phyloP scores from a whole-genome alignment of 1,140 invertebrate species.

The Teleogryllus occipitalis region DNA sequence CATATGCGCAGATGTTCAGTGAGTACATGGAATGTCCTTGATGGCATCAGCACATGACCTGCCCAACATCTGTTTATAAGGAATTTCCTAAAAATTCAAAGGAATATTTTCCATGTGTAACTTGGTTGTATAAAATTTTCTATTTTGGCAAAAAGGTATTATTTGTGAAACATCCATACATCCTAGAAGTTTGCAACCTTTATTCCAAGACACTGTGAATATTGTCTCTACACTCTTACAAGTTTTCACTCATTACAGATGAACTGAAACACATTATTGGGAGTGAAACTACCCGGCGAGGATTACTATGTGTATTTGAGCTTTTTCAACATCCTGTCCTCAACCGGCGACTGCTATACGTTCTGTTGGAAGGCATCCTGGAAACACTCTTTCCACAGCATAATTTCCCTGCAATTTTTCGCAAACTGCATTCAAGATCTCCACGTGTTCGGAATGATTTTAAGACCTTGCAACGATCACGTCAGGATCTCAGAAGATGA shows the following conservation, averaged over 20 bases:
- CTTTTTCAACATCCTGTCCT: conserved; percentile 77
- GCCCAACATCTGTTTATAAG: too few relatives aligned
- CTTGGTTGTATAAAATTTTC: too few relatives aligned
- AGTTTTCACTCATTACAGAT: conserved; percentile 44
- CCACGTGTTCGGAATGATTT: conserved; percentile 33
- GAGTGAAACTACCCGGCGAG: conserved; percentile 76
- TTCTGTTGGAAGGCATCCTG: conserved; percentile 76
- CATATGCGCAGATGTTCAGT: too few relatives aligned
- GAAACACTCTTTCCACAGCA: conserved; percentile 68
- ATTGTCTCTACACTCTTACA: background rate
- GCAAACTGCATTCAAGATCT: conserved; percentile 54
- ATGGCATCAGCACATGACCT: too few relatives aligned
- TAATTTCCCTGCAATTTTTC: conserved; percentile 53
- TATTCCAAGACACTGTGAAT: too few relatives aligned
- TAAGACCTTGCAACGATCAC: conserved; percentile 16
- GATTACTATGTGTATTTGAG: conserved; percentile 82
- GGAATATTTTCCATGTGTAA: too few relatives aligned
- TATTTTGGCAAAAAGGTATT: too few relatives aligned
- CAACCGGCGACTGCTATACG: conserved; percentile 77
- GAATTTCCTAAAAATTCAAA: too few relatives aligned
- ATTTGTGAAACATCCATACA: too few relatives aligned
- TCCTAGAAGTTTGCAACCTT: too few relatives aligned
- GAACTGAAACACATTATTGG: conserved; percentile 88
- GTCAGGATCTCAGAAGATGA: conserved; percentile 19
- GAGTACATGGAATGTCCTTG: too few relatives aligned